Evolutionary conservation across 2,888 invertebrate genomes (phyloP), one percentile per base, ranked within the genome.

Genomic region (Pollenia labialis): DNA sequence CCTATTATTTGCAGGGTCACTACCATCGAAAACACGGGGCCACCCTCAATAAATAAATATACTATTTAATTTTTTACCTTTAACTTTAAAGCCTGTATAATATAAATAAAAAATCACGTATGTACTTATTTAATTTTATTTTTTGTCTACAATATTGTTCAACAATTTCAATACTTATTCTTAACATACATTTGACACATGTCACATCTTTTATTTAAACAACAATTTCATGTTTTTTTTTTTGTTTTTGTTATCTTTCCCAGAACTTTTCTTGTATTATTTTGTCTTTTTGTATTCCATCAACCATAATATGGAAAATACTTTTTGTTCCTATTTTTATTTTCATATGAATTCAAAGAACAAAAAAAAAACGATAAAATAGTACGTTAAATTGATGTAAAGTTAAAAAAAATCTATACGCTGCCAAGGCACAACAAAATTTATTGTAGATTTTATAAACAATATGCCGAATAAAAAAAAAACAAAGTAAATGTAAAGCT

Each of bases 191-290:
- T 68, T 81, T 68, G 79, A 85, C 82, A 86, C 75, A 77, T 85
- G 86, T 83, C 86, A 82, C 86, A 82, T 82, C 54, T 86, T 82
- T 80, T 82, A 82, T 82, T 86, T 69, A 75, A 79, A 80, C 75
- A 86, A 80, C 64, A 86, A 83, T 75, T 58, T 54, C 58, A 18
- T 44, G 56, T 58, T n/a, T 60, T 58, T 79, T 42, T 14, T 71
- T n/a, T 66, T 12, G 32, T n/a, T 68, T 56, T 16, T 44, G 11
- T 14, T 62, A 2, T 42, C 52, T 48, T 18, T 18, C 23, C 9
- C 42, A n/a, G 62, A 40, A 40, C 40, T 66, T 81, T 72, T 81
- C n/a, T 66, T 58, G 14, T 23, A 16, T 12, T 50, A 72, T 71
- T 60, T 58, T 76, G 71, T 54, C 46, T 81, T 76, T 71, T 79